phyloP scores from a whole-genome alignment of 2,888 invertebrate genomes.

The Orthosia gothica region DNA sequence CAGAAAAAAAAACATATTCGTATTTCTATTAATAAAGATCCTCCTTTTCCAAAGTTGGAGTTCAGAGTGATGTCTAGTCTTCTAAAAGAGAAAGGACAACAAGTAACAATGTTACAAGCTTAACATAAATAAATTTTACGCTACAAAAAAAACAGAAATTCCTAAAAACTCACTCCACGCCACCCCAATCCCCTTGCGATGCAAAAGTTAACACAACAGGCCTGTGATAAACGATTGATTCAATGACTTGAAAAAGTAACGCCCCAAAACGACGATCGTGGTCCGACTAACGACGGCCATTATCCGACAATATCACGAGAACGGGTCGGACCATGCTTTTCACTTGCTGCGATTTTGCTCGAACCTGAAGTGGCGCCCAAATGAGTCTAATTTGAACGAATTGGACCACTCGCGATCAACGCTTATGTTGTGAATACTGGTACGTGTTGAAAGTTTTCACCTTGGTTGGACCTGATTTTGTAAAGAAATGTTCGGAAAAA shows the following conservation, averaged over 20 bases:
- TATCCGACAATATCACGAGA: conserved; percentile 82
- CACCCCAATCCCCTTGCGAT: conserved; percentile 70
- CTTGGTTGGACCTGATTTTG: conserved; percentile 40
- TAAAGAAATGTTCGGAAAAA: conserved; percentile 44
- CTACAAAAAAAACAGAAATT: not conserved
- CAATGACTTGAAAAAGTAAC: conserved; percentile 91
- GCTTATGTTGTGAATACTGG: conserved; percentile 62
- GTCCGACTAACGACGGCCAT: conserved; percentile 88
- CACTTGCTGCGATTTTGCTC: conserved; percentile 75
- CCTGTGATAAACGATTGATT: conserved; percentile 91
- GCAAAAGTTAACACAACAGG: conserved; percentile 90
- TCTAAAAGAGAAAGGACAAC: not conserved
- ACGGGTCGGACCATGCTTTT: conserved; percentile 75
- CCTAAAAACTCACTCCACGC: conserved; percentile 68
- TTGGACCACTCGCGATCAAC: conserved; percentile 71
- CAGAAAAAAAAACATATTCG: not conserved
- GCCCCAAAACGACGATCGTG: conserved; percentile 86
- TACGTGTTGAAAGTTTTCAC: conserved; percentile 55
- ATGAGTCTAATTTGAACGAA: conserved; percentile 81
- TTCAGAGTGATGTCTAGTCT: too few species aligned
- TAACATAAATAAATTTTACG: not conserved
- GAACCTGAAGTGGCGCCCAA: conserved; percentile 71
- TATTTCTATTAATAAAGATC: not conserved
- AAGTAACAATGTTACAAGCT: too few species aligned
- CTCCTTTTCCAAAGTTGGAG: not conserved